Base-by-base conservation (phyloP, 2,797 vertebrate species). In the Epinephelus malabaricus region DNA sequence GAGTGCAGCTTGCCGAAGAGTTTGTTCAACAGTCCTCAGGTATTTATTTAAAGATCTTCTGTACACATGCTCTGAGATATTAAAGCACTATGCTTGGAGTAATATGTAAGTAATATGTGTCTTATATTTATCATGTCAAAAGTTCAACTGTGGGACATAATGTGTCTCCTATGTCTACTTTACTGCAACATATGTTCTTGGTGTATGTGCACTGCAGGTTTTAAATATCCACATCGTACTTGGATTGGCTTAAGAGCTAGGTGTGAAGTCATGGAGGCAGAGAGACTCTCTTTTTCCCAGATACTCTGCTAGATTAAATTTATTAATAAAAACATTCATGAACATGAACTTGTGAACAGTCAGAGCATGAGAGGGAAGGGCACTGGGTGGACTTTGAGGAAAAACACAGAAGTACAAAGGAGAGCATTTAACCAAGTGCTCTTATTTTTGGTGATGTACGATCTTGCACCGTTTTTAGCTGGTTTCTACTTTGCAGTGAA, bases 1-100 rank as follows among this genome's bases (percentile, higher is more conserved):
- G 97, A 98, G 92, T 97, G 96, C 96, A 97, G 94, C 95, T 94
- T 98, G 86, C 96, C 96, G 75, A 96, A 96, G 76, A 94, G 92
- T 73, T 92, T 95, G 43, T 94, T 95, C 69, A 93, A 76, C 89
- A 92, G 60, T 73, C 90, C 88, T 79, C 94, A 95, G 95, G 95
- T 96, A 95, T 49, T 9, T 19, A 15, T 30, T 73, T n/a, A 17
- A 53, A 53, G 25, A 65, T 30, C 2, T 17, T 6, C 18, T 40
- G 17, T 2, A 3, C 14, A 13, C n/a, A 12, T 19, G 14, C 34
- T 61, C 3, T 38, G 0, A 43, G 23, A 65, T 5, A 30, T 50
- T 21, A 1, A 27, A 51, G 18, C 13, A 23, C n/a, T 54, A 18
- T 69, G 19, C 13, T 56, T 38, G 1, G 19, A 27, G 2, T 13